Percentiles rank a stretch among this genome's conserved stretches.
phyloP scores from a whole-genome alignment of 2,113 vertebrate species.

The Vidua chalybeata region DNA sequence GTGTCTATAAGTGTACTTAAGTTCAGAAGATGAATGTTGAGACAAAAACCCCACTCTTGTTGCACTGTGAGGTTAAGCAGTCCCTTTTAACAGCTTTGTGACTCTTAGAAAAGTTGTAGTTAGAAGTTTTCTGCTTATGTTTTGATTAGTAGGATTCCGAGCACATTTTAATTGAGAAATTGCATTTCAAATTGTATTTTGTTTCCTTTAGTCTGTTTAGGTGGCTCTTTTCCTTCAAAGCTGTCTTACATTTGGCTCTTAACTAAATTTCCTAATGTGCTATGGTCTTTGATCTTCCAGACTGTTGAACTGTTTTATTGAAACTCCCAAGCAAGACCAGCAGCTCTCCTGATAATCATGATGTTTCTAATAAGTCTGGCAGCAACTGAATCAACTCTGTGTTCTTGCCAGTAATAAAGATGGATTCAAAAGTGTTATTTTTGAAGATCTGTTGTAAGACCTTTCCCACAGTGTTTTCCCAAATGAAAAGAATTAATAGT shows the following conservation, averaged over 20 bases:
- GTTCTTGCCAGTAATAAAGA: not conserved
- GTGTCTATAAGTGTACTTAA: not conserved
- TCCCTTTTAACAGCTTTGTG: not conserved
- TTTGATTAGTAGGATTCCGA: not conserved
- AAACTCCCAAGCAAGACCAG: not conserved
- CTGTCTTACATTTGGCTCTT: not conserved
- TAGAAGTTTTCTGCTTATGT: not conserved
- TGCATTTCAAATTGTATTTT: not conserved
- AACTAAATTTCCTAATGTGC: not conserved
- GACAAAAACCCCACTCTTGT: accelerated
- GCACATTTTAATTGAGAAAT: not conserved
- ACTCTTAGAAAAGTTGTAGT: not conserved
- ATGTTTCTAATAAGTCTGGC: not conserved
- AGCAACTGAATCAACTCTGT: not conserved
- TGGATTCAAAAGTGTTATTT: not conserved
- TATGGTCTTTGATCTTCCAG: not conserved
- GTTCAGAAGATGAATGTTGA: not conserved
- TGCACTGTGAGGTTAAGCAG: not conserved
- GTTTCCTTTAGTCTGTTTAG: not conserved
- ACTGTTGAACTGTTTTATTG: not conserved
- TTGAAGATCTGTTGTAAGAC: accelerated
- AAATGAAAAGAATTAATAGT: not conserved
- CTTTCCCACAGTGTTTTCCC: not conserved
- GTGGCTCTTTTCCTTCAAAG: not conserved
- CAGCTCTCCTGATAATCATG: not conserved